Percentiles rank a stretch among this genome's conserved stretches.
Evolutionary conservation across 2,888 invertebrate genomes (phyloP).

Genomic region (Diarsia dahlii): DNA sequence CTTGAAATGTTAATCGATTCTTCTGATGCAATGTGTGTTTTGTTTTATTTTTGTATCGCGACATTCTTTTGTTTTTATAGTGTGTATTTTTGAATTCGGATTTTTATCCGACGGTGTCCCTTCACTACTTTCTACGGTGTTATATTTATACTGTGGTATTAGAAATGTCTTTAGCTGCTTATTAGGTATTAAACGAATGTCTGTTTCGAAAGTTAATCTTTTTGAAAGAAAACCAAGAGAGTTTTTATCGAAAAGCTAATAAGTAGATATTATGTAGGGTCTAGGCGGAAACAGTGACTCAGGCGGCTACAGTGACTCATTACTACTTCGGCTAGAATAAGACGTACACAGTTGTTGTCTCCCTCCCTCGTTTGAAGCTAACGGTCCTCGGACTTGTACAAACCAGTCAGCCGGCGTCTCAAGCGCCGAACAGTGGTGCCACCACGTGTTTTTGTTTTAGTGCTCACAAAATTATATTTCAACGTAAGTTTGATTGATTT

Average conservation of each 20-base stretch:
- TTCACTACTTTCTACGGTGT: not conserved
- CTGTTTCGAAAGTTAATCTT: too few species aligned
- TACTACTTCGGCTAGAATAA: too few species aligned
- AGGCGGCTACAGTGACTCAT: too few species aligned
- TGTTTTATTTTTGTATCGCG: slow-evolving; percentile 1
- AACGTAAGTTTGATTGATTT: too few species aligned
- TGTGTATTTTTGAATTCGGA: slow-evolving; percentile 1
- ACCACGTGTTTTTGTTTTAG: too few species aligned
- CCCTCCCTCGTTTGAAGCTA: too few species aligned
- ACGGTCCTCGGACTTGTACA: too few species aligned
- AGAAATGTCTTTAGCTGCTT: not conserved
- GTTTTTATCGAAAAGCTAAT: not conserved
- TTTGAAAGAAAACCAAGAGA: not conserved
- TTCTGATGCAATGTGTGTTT: not conserved
- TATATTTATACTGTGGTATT: not conserved
- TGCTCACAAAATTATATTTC: too few species aligned
- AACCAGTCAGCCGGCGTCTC: too few species aligned
- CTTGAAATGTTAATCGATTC: slow-evolving; percentile 25
- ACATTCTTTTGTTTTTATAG: not conserved
- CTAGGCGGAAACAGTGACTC: too few species aligned
- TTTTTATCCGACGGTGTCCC: slow-evolving; percentile 4
- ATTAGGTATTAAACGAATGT: not conserved
- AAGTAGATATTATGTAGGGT: not conserved
- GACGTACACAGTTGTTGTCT: too few species aligned
- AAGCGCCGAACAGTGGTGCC: too few species aligned